phyloP scores from a whole-genome alignment of 2,888 invertebrate genomes.

The Aelia acuminata region DNA sequence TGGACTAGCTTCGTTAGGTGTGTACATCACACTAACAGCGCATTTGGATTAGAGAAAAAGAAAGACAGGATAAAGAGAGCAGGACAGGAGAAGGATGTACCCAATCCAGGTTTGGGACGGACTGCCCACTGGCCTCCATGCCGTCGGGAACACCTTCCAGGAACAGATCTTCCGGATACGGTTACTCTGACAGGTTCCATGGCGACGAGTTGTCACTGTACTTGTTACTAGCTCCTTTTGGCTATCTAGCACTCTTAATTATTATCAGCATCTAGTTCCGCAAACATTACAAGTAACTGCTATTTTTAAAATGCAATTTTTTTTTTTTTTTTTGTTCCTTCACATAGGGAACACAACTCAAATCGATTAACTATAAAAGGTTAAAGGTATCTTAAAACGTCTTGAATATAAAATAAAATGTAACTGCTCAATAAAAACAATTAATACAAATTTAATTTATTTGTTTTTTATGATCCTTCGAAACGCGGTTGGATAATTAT shows the following conservation, averaged over 20 bases:
- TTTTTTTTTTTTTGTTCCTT: not conserved
- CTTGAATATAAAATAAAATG: too few relatives aligned
- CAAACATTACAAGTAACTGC: not conserved
- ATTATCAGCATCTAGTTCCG: not conserved
- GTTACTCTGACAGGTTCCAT: not conserved
- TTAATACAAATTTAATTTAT: too few relatives aligned
- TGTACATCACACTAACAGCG: too few relatives aligned
- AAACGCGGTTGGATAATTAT: too few relatives aligned
- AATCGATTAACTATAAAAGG: too few relatives aligned
- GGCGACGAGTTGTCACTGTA: not conserved
- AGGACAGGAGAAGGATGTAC: not conserved
- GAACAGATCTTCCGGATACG: not conserved
- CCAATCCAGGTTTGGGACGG: not conserved
- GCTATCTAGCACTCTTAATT: not conserved
- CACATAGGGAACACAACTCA: too few relatives aligned
- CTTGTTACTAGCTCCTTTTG: not conserved
- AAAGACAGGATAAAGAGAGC: not conserved
- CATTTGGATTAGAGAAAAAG: too few relatives aligned
- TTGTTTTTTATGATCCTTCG: too few relatives aligned
- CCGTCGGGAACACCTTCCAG: not conserved
- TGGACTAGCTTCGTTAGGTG: too few relatives aligned
- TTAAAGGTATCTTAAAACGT: too few relatives aligned
- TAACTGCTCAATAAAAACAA: too few relatives aligned
- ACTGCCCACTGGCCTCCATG: constrained; percentile 10
- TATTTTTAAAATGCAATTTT: not conserved